Percentiles rank a stretch among this genome's conserved stretches.
These are phyloP conservation scores for Ciconia boyciana DNA, from an alignment of 2,113 vertebrate genomes.

Conservation along the genomic window DNA sequence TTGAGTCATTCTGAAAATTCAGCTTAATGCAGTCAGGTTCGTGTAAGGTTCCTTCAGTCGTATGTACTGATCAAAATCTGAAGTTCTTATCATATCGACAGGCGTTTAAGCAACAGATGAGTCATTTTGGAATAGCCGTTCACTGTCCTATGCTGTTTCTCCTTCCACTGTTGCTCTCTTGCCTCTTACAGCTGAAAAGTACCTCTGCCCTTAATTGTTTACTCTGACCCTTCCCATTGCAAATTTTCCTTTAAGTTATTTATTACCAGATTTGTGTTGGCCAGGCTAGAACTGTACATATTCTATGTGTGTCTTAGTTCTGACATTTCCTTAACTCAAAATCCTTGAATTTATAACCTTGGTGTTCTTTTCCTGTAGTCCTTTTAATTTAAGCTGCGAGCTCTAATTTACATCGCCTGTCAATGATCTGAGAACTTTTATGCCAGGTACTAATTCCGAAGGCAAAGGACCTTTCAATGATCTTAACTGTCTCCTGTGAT, in stretches of 20 bases:
- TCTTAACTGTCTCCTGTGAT: not conserved
- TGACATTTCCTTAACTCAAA: not conserved
- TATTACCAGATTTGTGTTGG: not conserved
- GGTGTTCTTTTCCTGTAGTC: not conserved
- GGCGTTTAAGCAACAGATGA: not conserved
- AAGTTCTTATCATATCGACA: not conserved
- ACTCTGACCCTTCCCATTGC: not conserved
- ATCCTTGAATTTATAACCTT: not conserved
- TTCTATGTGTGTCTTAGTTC: not conserved
- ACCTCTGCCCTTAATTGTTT: not conserved
- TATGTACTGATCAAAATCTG: not conserved
- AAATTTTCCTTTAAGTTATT: not conserved
- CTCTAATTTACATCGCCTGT: not conserved
- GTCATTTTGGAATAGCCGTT: not conserved
- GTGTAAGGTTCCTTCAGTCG: not conserved
- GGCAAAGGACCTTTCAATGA: not conserved
- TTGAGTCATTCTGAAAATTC: not conserved
- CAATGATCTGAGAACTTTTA: not conserved
- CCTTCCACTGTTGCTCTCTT: not conserved
- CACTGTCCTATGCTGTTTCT: not conserved
- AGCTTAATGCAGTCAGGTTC: not conserved
- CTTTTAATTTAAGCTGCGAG: not conserved
- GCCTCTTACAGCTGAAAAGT: not conserved
- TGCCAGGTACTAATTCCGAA: not conserved
- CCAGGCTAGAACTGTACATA: not conserved